Evolutionary conservation across 2,888 invertebrate species (phyloP).

Genomic region (Plagiodera versicolora): DNA sequence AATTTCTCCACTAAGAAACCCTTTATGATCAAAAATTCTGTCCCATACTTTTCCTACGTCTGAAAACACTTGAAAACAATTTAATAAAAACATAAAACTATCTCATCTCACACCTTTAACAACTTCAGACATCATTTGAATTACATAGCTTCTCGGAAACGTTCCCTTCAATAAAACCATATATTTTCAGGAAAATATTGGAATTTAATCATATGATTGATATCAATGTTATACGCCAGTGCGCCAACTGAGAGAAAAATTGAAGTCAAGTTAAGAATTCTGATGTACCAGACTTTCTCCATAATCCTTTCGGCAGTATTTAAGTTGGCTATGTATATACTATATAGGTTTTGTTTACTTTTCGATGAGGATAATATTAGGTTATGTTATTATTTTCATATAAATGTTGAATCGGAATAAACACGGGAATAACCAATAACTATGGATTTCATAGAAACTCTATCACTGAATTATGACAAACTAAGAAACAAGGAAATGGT

Average conservation of each 20-base stretch:
- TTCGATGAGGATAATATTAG: not conserved
- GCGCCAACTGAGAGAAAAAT: too few relatives aligned
- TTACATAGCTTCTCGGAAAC: not conserved
- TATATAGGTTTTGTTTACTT: too few relatives aligned
- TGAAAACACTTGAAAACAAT: conserved; percentile 51
- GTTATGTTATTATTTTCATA: not conserved
- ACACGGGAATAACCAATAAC: not conserved
- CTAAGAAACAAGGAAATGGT: conserved; percentile 28
- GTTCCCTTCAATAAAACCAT: too few relatives aligned
- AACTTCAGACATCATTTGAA: not conserved
- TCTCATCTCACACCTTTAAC: not conserved
- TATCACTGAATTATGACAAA: conserved; percentile 27
- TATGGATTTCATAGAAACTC: conserved; percentile 24
- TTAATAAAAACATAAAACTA: not conserved
- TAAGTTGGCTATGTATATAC: too few relatives aligned
- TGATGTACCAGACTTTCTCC: too few relatives aligned
- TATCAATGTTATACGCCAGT: too few relatives aligned
- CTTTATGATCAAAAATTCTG: conserved; percentile 83
- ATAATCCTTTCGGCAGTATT: too few relatives aligned
- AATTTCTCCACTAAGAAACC: conserved; percentile 84
- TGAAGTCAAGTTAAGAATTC: too few relatives aligned
- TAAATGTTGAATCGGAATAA: not conserved
- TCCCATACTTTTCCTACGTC: conserved; percentile 83
- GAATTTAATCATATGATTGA: too few relatives aligned
- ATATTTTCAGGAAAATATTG: too few relatives aligned